Conservation (phyloP, 2,888 invertebrate species). For the Dolomedes plantarius region DNA sequence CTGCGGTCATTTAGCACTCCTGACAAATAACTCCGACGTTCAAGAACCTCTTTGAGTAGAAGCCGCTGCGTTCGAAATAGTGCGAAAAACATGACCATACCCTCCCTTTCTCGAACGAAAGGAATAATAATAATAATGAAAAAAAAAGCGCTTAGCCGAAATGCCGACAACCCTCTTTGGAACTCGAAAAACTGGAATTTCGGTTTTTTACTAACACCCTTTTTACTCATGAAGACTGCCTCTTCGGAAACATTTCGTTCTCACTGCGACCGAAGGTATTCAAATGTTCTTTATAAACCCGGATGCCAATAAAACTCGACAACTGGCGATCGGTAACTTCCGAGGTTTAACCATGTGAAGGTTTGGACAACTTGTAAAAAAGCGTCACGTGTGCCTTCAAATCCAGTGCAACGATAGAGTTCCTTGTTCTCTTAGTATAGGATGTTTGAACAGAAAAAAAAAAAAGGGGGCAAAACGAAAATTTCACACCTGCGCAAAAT, state of each 20-base stretch:
- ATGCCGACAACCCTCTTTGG: conserved; percentile 50
- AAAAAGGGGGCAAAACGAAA: too few relatives aligned
- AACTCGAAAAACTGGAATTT: conserved; percentile 65
- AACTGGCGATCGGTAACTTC: background rate
- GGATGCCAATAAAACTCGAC: background rate
- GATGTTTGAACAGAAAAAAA: too few relatives aligned
- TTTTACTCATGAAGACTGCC: conserved; percentile 29
- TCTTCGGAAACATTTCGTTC: conserved; percentile 16
- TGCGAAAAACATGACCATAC: conserved; percentile 65
- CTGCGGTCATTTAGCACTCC: conserved; percentile 32
- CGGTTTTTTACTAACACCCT: conserved; percentile 39
- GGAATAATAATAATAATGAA: conserved; percentile 31
- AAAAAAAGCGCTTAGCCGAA: conserved; percentile 30
- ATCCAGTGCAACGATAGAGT: too few relatives aligned
- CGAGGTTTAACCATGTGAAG: too few relatives aligned
- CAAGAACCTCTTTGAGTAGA: conserved; percentile 41
- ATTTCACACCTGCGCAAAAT: too few relatives aligned
- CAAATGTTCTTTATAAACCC: background rate
- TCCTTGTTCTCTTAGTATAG: too few relatives aligned
- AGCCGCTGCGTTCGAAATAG: conserved; percentile 46
- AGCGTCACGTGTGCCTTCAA: too few relatives aligned
- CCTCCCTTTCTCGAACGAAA: conserved; percentile 27
- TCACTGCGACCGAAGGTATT: background rate
- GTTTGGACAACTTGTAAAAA: too few relatives aligned
- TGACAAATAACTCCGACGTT: conserved; percentile 65